Evolutionary conservation across 2,888 invertebrate species (phyloP).

Genomic region (Hyposoter dolosus): DNA sequence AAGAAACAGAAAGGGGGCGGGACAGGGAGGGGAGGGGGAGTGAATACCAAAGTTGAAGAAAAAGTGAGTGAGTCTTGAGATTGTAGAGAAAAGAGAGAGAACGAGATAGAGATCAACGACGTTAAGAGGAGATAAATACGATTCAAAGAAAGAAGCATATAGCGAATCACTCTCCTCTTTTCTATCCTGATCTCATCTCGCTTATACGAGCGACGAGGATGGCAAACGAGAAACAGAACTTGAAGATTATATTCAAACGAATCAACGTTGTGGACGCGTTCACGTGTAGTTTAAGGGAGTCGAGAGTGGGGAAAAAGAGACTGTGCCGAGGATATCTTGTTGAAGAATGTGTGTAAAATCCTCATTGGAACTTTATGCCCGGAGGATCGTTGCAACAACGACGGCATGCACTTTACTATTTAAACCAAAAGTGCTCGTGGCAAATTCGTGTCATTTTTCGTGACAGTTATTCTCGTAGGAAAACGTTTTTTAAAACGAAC

Average conservation of each 20-base stretch:
- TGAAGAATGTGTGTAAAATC: constrained; percentile 69
- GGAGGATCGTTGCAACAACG: constrained; percentile 14
- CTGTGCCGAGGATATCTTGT: constrained; percentile 28
- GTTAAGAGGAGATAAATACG: constrained; percentile 30
- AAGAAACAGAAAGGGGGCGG: constrained; percentile 23
- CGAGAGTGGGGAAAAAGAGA: constrained; percentile 40
- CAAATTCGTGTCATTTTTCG: neutral
- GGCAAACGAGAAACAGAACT: constrained; percentile 11
- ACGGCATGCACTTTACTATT: neutral
- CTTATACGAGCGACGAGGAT: constrained; percentile 28
- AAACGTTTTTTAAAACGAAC: too few species aligned
- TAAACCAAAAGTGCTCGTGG: neutral
- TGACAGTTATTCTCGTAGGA: neutral
- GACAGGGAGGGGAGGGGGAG: constrained; percentile 53
- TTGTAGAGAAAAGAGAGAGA: constrained; percentile 27
- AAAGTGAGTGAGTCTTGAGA: constrained; percentile 44
- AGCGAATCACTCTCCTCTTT: neutral
- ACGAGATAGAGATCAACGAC: constrained; percentile 8
- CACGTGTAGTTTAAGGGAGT: constrained; percentile 56
- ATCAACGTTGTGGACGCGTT: constrained; percentile 38
- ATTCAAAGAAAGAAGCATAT: constrained; percentile 5
- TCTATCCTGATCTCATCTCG: constrained; percentile 15
- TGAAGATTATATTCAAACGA: constrained; percentile 66
- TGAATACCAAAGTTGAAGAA: constrained; percentile 61
- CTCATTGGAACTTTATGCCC: constrained; percentile 41